phyloP scores from a whole-genome alignment of 1,140 invertebrate species.

The Pinna nobilis region DNA sequence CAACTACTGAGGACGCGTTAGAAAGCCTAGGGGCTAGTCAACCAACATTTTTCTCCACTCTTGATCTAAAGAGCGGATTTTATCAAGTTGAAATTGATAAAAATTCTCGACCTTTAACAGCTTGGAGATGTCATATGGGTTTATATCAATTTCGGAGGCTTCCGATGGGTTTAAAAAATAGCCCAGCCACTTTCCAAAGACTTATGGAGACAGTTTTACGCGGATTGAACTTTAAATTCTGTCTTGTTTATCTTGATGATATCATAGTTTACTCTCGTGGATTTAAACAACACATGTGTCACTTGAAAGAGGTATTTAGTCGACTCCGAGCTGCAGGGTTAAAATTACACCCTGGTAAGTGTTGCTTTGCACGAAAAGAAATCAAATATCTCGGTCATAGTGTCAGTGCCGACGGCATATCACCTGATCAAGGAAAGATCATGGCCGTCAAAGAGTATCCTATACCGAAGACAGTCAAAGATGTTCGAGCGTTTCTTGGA shows the following conservation, averaged over 20 bases:
- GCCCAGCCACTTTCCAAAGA: neutral
- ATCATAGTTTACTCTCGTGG: slow-evolving; percentile 25
- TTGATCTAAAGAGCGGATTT: neutral
- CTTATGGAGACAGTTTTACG: neutral
- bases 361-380: too few relatives aligned
- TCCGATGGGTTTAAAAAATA: neutral
- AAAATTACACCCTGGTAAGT: too few relatives aligned
- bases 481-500: slow-evolving; percentile 75
- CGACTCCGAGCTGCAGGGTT: slow-evolving; percentile 7
- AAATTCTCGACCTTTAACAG: neutral
- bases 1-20: neutral
- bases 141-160: neutral
- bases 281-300: slow-evolving; percentile 33
- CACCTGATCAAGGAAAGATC: slow-evolving; percentile 44
- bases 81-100: neutral
- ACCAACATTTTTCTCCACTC: neutral
- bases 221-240: neutral
- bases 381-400: slow-evolving; percentile 40
- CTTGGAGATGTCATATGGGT: too few relatives aligned
- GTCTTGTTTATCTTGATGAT: slow-evolving; percentile 24
- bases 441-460: slow-evolving; percentile 36
- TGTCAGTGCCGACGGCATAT: slow-evolving; percentile 32
- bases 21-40: neutral
- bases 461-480: slow-evolving; percentile 55
- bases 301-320: slow-evolving; percentile 8